These are phyloP conservation scores for Strix uralensis DNA, from an alignment of 2,113 vertebrate genomes.

Conservation along the genomic window DNA sequence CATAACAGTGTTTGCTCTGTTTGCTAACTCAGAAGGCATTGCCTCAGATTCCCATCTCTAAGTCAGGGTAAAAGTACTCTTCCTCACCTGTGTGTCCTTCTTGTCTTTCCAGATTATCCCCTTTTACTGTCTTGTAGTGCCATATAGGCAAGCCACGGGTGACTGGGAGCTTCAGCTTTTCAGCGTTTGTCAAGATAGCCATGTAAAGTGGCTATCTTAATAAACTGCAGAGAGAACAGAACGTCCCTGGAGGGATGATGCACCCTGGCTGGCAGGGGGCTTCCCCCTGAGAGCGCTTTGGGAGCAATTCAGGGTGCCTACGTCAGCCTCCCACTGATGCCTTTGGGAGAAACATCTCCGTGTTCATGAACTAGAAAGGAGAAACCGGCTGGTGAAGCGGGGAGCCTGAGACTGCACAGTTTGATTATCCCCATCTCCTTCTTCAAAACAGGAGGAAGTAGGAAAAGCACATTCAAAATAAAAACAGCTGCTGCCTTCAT, in stretches of 20 bases:
- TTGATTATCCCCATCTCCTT: background rate
- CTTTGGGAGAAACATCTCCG: background rate
- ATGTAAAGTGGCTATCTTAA: background rate
- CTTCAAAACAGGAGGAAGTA: background rate
- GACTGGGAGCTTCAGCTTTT: background rate
- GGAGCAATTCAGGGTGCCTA: background rate
- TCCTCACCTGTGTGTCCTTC: background rate
- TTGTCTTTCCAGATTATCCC: background rate
- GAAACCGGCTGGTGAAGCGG: background rate
- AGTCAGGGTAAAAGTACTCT: background rate
- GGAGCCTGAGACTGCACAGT: background rate
- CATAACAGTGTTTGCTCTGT: rapidly evolving
- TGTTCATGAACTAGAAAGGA: background rate
- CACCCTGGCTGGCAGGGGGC: background rate
- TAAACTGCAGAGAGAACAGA: background rate
- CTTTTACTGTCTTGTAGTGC: background rate
- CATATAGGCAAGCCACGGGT: background rate
- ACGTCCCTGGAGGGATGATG: rapidly evolving
- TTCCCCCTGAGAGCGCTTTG: background rate
- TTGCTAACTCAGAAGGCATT: background rate
- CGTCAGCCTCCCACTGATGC: background rate
- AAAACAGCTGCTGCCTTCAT: background rate
- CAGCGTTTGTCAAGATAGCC: background rate
- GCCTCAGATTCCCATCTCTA: background rate
- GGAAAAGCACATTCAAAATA: background rate